phyloP scores from a whole-genome alignment of 1,140 invertebrate species.

The Drosophila ananassae region DNA sequence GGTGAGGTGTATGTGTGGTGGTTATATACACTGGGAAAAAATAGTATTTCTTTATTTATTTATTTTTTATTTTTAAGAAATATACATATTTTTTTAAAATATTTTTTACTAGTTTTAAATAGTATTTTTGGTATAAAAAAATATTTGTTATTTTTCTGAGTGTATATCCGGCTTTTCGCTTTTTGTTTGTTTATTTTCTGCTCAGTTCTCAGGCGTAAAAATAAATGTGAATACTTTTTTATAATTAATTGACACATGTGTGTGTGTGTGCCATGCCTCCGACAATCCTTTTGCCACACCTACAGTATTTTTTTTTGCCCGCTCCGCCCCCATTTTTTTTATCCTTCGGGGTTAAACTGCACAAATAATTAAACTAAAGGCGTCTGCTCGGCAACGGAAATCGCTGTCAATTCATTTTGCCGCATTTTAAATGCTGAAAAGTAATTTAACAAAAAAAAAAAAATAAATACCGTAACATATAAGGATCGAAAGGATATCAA shows the following conservation, averaged over 20 bases:
- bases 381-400: constrained; percentile 55
- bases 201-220: constrained; percentile 34
- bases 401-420: constrained; percentile 79
- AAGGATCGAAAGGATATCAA: constrained; percentile 75
- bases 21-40: not conserved
- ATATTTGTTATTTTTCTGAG: not conserved
- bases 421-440: constrained; percentile 79
- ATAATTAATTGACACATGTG: constrained; percentile 75
- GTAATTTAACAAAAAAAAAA: constrained; percentile 47
- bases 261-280: constrained; percentile 50
- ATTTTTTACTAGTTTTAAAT: not conserved
- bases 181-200: constrained; percentile 32
- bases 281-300: constrained; percentile 20
- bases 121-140: not conserved
- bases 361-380: constrained; percentile 77
- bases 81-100: not conserved
- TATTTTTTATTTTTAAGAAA: not conserved
- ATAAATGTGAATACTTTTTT: constrained; percentile 52
- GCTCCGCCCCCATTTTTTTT: constrained; percentile 9
- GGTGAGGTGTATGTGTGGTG: constrained; percentile 7
- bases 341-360: constrained; percentile 45
- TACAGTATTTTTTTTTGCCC: not conserved
- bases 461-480: constrained; percentile 39
- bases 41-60: not conserved
- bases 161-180: constrained; percentile 1